Percentiles rank a stretch among this genome's conserved stretches.
phyloP scores from a whole-genome alignment of 92 coral and sea anemone genomes.

The Zoanthus gigantus region DNA sequence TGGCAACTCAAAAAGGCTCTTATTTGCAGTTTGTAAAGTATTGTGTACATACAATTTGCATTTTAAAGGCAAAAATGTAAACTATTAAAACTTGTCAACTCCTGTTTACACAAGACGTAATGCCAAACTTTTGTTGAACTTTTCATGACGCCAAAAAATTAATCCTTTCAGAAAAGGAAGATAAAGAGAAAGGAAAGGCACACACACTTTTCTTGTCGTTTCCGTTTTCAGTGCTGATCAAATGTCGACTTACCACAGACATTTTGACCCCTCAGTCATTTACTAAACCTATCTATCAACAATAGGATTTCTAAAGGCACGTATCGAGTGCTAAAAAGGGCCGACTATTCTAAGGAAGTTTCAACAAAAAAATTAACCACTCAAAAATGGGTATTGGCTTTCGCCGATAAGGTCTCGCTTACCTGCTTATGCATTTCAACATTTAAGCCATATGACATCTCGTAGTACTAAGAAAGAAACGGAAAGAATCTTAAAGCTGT shows the following conservation, averaged over 20 bases:
- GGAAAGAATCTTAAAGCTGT: constrained; percentile 53
- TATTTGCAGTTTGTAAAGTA: constrained; percentile 80
- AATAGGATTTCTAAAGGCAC: constrained; percentile 71
- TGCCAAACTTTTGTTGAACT: constrained; percentile 83
- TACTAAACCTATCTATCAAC: constrained; percentile 68
- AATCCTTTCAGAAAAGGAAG: constrained; percentile 84
- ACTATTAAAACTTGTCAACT: constrained; percentile 88
- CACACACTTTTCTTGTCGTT: constrained; percentile 65
- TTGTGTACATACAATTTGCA: constrained; percentile 88
- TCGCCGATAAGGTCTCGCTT: constrained; percentile 66
- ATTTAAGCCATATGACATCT: constrained; percentile 99
- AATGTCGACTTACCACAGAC: constrained; percentile 69
- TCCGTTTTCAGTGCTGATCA: constrained; percentile 71
- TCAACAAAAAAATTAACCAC: constrained; percentile 59
- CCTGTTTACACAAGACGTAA: constrained; percentile 87
- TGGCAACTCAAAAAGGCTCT: constrained; percentile 63
- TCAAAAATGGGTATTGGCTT: constrained; percentile 42
- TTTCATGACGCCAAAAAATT: constrained; percentile 82
- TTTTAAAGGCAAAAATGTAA: constrained; percentile 94
- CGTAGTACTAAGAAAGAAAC: constrained; percentile 87
- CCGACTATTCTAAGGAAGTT: constrained; percentile 76
- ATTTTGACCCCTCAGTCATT: constrained; percentile 72
- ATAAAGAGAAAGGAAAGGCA: constrained; percentile 61
- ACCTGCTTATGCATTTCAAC: constrained; percentile 99
- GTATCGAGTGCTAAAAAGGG: constrained; percentile 60